Percentiles rank a stretch among this genome's conserved stretches.
These are phyloP conservation scores for Drosophila helvetica DNA, from an alignment of 2,888 invertebrate species.

Conservation along the genomic window DNA sequence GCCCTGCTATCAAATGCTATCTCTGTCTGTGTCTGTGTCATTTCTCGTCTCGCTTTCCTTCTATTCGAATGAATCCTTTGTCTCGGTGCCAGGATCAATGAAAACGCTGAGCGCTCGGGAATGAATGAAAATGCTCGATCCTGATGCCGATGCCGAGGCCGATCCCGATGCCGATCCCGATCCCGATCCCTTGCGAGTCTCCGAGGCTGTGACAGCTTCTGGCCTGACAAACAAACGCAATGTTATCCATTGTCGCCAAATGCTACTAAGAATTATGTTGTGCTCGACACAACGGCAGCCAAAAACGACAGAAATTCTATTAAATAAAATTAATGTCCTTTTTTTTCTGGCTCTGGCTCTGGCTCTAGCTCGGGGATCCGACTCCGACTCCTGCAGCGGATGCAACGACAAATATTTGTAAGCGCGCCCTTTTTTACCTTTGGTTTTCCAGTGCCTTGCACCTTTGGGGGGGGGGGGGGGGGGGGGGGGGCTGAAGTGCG, in stretches of 20 bases:
- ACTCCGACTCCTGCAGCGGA: conserved; percentile 57
- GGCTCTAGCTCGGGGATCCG: background rate
- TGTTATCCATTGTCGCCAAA: conserved; percentile 77
- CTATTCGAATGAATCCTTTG: conserved; percentile 73
- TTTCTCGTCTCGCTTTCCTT: conserved; percentile 57
- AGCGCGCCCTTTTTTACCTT: conserved; percentile 69
- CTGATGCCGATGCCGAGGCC: conserved; percentile 47
- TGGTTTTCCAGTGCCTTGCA: conserved; percentile 1
- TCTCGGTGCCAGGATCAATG: conserved; percentile 65
- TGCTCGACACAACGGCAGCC: conserved; percentile 37
- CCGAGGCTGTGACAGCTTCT: conserved; percentile 68
- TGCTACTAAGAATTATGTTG: conserved; percentile 79
- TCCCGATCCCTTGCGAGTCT: conserved; percentile 17
- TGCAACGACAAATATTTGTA: conserved; percentile 77
- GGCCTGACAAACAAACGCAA: conserved; percentile 75
- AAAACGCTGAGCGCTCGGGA: conserved; percentile 43
- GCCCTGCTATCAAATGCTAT: background rate
- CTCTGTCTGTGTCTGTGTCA: background rate
- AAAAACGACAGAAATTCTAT: conserved; percentile 22
- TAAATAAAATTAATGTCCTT: conserved; percentile 48
- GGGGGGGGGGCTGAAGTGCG: conserved; percentile 28
- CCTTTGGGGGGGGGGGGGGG: background rate
- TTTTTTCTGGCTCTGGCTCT: conserved; percentile 13
- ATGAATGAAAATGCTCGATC: conserved; percentile 69
- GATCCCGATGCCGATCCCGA: conserved; percentile 30